A percentile compares a stretch with the other conserved stretches of the same genome.
phyloP scores from a whole-genome alignment of 2,888 invertebrate species.

The Deilephila elpenor region DNA sequence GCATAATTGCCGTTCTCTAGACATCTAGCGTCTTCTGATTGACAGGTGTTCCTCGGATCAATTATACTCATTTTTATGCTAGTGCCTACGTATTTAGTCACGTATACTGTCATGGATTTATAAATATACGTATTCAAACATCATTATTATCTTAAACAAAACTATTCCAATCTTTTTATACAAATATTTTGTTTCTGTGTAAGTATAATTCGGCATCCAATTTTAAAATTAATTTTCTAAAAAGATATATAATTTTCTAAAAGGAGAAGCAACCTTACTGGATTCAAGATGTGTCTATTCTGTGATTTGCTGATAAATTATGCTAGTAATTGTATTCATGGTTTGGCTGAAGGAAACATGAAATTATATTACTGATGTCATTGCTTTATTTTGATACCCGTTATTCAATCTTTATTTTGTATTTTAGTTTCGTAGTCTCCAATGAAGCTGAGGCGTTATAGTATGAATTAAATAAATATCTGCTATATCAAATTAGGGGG shows the following conservation, averaged over 20 bases:
- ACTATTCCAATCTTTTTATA: background rate
- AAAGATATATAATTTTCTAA: no score
- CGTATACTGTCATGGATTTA: background rate
- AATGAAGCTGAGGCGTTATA: background rate
- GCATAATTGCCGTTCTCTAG: constrained; percentile 39
- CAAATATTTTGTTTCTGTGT: background rate
- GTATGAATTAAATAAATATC: background rate
- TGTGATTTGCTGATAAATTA: no score
- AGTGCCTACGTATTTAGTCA: background rate
- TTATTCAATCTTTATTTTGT: no score
- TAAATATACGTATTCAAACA: background rate
- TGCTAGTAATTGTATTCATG: no score
- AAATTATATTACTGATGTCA: no score
- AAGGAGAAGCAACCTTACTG: no score
- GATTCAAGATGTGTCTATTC: no score
- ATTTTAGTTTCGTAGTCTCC: no score
- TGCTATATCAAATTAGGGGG: background rate
- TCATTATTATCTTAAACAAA: background rate
- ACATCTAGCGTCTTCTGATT: constrained; percentile 13
- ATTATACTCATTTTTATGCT: background rate
- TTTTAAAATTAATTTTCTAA: no score
- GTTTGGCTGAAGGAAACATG: no score
- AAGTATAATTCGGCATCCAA: no score
- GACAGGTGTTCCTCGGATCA: background rate
- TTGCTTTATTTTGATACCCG: no score